Evolutionary conservation across 1,140 invertebrate genomes (phyloP), one percentile per base, ranked within the genome.

Genomic region (Leptestheria dahalacensis): DNA sequence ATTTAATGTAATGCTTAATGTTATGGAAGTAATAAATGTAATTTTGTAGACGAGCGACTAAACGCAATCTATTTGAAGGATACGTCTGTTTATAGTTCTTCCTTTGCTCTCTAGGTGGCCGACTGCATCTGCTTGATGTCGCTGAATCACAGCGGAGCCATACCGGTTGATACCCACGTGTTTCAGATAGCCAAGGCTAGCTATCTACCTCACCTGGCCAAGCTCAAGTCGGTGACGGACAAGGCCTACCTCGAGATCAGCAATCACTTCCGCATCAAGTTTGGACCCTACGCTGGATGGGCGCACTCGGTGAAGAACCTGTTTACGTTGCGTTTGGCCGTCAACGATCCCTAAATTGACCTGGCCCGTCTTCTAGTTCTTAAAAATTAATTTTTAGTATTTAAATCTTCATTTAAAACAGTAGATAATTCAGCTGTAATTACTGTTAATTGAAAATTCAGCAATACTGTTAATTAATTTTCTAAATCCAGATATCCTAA

Each of bases 91-190:
- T 61, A 29, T 61, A 64, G 12, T 26, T 46, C 20, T 50, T 64
- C 62, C 61, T 57, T 53, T 41, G 18, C 71, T 72, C 9, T 49
- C 47, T 65, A 90, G 86, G 88, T 97, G 21, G 92, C 95, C n/a
- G 95, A 99, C 72, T 99, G 95, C 71, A 88, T 99, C 66, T 95
- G 91, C 72, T 76, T 99, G 2, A 98, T 98, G 94, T 93, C 92
- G 1, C 71, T 99, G 61, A 85, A 86, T 52, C 88, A 97, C 69
- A 69, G 91, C 49, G 79, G 85, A 68, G 83, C 91, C 0, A 82
- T 98, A 59, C 95, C 95, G 12, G 86, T 98, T 1, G 96, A 99
- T 71, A 97, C 92, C 0, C 95, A 99, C 72, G 89, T 99, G 20
- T 93, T 86, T 73, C 88, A 97, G 76, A 85, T 98, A 57, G 91